phyloP scores from a whole-genome alignment of 2,797 vertebrate species.

The Meriones psammophilus region DNA sequence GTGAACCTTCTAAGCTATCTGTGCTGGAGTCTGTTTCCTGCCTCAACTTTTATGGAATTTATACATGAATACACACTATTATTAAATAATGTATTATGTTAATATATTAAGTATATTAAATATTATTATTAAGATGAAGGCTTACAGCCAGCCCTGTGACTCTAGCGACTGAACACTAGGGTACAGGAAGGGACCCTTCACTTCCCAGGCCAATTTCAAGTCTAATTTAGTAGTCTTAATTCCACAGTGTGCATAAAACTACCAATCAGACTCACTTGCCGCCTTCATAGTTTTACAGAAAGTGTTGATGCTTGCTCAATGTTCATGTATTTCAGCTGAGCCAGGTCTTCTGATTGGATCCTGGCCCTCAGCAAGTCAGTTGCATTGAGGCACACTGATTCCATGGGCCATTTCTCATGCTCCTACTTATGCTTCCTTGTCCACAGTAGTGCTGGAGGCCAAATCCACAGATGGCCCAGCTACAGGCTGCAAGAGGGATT shows the following conservation, averaged over 20 bases:
- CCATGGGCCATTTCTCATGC: neutral
- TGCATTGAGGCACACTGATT: neutral
- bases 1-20: neutral
- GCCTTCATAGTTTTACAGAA: neutral
- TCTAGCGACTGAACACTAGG: neutral
- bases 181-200: neutral
- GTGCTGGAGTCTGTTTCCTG: slow-evolving; percentile 13
- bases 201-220: neutral
- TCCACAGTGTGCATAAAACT: neutral
- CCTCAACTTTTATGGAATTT: neutral
- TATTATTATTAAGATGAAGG: neutral
- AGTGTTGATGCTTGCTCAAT: neutral
- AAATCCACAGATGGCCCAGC: neutral
- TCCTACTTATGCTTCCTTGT: neutral
- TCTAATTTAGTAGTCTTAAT: neutral
- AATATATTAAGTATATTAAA: too few species aligned
- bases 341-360: neutral
- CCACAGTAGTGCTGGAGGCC: neutral
- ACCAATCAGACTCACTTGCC: neutral
- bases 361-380: too few species aligned
- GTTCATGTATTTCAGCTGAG: neutral
- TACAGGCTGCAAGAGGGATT: neutral
- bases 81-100: too few species aligned
- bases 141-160: neutral
- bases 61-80: too few species aligned